Evolutionary conservation across 2,888 invertebrate species (phyloP), one percentile per base, ranked within the genome.

Genomic region (Busseola fusca): DNA sequence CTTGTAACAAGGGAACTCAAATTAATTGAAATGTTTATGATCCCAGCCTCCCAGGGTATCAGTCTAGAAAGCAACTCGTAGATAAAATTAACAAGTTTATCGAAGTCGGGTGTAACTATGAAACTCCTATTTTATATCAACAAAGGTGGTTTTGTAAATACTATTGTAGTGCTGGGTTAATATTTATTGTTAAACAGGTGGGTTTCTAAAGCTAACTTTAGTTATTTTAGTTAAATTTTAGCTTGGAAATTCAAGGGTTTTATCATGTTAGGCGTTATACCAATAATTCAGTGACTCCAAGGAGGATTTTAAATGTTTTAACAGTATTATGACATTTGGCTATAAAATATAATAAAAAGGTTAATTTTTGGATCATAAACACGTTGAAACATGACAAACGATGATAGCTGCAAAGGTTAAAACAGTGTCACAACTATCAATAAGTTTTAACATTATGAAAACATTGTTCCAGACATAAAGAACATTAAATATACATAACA

Each of bases 21-120:
- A 91, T 91, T 91, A 92, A 91, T 91, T 90, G 87, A 89, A 91
- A 91, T 91, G 90, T 91, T 91, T 91, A 90, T 89, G 89, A 90
- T 89, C 87, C 84, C 82, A 87, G 84, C 87, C 87, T 81, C 75
- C 72, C 73, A 75, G 77, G 79, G 73, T 75, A 80, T 85, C 84
- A 84, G 86, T 85, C 81, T 84, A 64, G 67, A 77, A 83, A 72
- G 76, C 81, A 82, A 84, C 84, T 82, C 67, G 64, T 77, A 83
- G 76, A 78, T 74, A 81, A 80, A 83, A 80, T 83, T 82, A 85
- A 82, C 78, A 82, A 77, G 54, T 74, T 72, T 21, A 58, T n/a
- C 30, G 58, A 72, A 79, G 56, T 68, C 70, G 18, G 30, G 21
- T 42, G n/a, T 40, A 56, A 69, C 54, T 64, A 52, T 76, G 52